Evolutionary conservation across 2,888 invertebrate species (phyloP), one percentile per base, ranked within the genome.

Genomic region (Torymus texanus): DNA sequence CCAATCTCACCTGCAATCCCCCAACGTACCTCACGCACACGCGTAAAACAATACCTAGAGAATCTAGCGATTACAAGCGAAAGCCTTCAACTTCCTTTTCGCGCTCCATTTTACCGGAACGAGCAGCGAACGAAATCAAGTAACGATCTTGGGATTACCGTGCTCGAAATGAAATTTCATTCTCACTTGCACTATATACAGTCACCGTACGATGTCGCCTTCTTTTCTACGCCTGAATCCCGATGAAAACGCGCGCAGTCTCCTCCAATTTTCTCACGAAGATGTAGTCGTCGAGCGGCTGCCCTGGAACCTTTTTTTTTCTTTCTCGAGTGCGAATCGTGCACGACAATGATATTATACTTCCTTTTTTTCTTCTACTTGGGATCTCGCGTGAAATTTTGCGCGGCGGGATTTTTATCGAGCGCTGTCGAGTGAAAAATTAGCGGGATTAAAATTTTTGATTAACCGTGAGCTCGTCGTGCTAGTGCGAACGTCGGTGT

Each of bases 261-360:
- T 85, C 84, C 90, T 91, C 91, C 91, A 91, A 91, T 92, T 91
- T 91, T 91, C 91, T 90, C 90, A 10, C 2, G 59, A 79, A 83
- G 82, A 83, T 83, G 82, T 84, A 78, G 77, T 77, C 81, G 82
- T 77, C 81, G 82, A 76, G 53, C 63, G 68, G 80, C 29, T 29
- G 4, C 83, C 82, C 84, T 72, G 83, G 85, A 84, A 84, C 82
- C 83, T 62, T 50, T 21, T 63, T 58, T 16, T 11, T 51, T 76
- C n/a, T 50, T 56, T 70, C 53, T 29, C 2, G 81, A 78, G 83
- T 81, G 81, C 83, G 84, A 82, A 85, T 85, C 83, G 84, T 84
- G 84, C 84, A 75, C 81, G 83, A 81, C 83, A 29, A 84, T 83
- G 83, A 85, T 86, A 85, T 85, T 86, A 84, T 21, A 21, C 2